phyloP scores from a whole-genome alignment of 2,888 invertebrate genomes.

The Monopis laevigella region DNA sequence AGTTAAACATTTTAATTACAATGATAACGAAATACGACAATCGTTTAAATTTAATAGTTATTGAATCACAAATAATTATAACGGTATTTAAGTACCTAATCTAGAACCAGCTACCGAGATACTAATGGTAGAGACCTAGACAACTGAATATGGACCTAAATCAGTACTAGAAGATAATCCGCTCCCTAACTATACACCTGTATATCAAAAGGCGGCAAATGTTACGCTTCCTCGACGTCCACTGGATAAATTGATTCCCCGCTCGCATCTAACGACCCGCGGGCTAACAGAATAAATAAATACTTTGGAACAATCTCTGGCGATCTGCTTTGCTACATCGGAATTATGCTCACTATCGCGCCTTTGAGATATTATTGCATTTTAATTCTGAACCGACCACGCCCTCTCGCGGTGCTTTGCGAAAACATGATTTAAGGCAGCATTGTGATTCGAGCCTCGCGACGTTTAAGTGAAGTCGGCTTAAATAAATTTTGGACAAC shows the following conservation, averaged over 20 bases:
- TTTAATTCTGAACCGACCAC: constrained; percentile 56
- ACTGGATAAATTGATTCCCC: constrained; percentile 59
- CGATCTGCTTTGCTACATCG: constrained; percentile 58
- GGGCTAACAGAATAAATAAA: constrained; percentile 58
- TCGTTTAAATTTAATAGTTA: no score
- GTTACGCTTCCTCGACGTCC: constrained; percentile 44
- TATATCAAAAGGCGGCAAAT: constrained; percentile 33
- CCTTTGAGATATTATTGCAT: constrained; percentile 53
- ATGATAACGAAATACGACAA: no score
- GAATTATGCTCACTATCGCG: constrained; percentile 39
- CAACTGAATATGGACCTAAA: constrained; percentile 19
- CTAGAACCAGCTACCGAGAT: no score
- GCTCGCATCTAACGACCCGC: constrained; percentile 60
- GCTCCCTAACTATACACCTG: constrained; percentile 35
- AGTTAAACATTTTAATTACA: no score
- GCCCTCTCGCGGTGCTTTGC: constrained; percentile 47
- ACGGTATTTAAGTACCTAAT: no score
- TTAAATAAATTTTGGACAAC: background rate
- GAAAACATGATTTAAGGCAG: constrained; percentile 54
- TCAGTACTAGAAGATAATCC: constrained; percentile 4
- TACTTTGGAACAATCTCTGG: constrained; percentile 57
- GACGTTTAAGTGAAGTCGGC: no score
- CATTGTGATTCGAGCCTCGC: constrained; percentile 36
- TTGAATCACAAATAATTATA: no score
- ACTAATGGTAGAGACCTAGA: constrained; percentile 1